Conservation (phyloP, 2,797 vertebrate genomes). For the Clarias pachynema region DNA sequence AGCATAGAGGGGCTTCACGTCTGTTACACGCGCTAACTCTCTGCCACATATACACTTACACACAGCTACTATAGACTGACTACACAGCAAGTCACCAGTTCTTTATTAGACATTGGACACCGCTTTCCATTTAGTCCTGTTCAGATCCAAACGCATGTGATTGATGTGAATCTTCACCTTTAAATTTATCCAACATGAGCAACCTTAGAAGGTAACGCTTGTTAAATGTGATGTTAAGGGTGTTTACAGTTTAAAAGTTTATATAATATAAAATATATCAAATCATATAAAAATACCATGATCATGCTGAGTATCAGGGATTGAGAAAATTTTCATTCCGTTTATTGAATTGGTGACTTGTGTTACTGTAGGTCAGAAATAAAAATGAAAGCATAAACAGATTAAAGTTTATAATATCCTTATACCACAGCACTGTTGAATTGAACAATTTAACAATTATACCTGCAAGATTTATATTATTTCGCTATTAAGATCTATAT, state of each 20-base stretch:
- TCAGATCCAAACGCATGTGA: neutral
- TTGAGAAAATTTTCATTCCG: neutral
- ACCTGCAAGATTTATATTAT: neutral
- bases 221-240: too few species aligned
- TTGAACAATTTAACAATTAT: neutral
- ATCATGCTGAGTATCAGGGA: neutral
- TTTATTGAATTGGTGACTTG: constrained; percentile 42
- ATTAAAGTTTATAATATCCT: neutral
- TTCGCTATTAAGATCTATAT: neutral
- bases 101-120: neutral
- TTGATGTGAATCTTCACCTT: neutral
- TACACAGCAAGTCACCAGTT: constrained; percentile 30
- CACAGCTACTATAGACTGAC: constrained; percentile 13
- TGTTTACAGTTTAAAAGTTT: neutral
- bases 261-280: neutral
- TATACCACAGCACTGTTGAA: constrained; percentile 1
- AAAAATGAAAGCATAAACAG: neutral
- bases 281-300: neutral
- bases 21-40: constrained; percentile 33
- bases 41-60: constrained; percentile 9
- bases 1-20: constrained; percentile 47
- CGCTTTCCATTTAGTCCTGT: neutral
- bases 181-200: neutral
- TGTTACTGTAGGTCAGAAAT: neutral
- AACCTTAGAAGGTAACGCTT: neutral